Conservation (phyloP, 1,140 invertebrate genomes). For the Teleopsis dalmanni region DNA sequence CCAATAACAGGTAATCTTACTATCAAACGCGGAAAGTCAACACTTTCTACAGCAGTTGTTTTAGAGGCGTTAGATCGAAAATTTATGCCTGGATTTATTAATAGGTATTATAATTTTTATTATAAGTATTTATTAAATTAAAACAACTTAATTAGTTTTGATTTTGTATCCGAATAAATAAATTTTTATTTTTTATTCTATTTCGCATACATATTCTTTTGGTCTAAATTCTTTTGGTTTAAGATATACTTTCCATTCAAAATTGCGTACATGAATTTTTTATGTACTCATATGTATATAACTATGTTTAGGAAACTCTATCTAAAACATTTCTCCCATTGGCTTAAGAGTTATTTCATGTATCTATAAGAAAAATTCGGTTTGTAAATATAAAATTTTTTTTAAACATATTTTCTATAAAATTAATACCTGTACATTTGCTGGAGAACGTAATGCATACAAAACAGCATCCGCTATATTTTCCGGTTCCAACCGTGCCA, state of each 20-base stretch:
- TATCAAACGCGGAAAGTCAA: no score
- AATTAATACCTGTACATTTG: constrained; percentile 48
- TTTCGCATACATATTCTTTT: not conserved
- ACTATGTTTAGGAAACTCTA: not conserved
- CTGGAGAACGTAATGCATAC: constrained; percentile 53
- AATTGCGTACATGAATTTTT: not conserved
- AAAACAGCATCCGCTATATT: constrained; percentile 54
- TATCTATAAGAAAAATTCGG: constrained; percentile 28
- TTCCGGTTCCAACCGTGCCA: constrained; percentile 32
- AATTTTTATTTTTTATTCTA: not conserved
- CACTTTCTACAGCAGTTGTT: no score
- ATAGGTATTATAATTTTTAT: no score
- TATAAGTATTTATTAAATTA: no score
- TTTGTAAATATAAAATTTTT: not conserved
- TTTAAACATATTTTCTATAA: not conserved
- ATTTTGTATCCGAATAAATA: not conserved
- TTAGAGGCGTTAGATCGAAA: no score
- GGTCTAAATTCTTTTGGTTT: not conserved
- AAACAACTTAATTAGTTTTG: not conserved
- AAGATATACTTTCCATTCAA: not conserved
- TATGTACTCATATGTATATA: not conserved
- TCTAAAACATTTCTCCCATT: constrained; percentile 42
- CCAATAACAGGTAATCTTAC: no score
- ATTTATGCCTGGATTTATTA: no score
- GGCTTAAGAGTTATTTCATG: constrained; percentile 44